A percentile compares a stretch with the other conserved stretches of the same genome.
Conservation (phyloP, 2,113 vertebrate species). For the Oplegnathus fasciatus region DNA sequence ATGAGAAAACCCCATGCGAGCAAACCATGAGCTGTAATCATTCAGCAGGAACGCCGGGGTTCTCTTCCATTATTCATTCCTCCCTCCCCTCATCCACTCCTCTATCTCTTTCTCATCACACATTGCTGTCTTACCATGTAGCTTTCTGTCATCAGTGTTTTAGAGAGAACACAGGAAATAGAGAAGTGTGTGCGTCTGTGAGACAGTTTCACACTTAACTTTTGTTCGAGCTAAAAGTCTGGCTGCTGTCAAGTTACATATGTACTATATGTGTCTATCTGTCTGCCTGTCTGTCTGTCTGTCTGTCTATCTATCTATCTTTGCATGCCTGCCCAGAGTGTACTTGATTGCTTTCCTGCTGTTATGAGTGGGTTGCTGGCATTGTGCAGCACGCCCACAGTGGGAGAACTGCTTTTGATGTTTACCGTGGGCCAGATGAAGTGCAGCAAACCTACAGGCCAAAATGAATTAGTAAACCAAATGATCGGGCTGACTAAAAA, state of each 20-base stretch:
- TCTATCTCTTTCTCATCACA: conserved; percentile 45
- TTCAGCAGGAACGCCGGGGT: conserved; percentile 45
- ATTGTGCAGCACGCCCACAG: conserved; percentile 6
- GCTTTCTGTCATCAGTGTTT: conserved; percentile 33
- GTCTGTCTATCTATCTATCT: not conserved
- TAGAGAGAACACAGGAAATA: conserved; percentile 30
- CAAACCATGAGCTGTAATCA: conserved; percentile 65
- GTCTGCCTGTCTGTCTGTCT: not conserved
- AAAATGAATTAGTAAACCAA: conserved; percentile 34
- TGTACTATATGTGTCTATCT: not conserved
- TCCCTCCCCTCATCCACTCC: conserved; percentile 35
- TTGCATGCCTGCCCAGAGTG: not conserved
- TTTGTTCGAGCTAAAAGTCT: conserved; percentile 1
- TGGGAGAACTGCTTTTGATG: conserved; percentile 25
- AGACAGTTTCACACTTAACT: conserved; percentile 33
- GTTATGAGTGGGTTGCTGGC: conserved; percentile 34
- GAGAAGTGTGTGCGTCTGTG: conserved; percentile 17
- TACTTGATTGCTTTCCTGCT: conserved; percentile 15
- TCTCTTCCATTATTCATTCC: conserved; percentile 74
- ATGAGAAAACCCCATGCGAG: conserved; percentile 53
- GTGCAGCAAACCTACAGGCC: conserved; percentile 24
- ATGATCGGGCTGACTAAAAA: conserved; percentile 33
- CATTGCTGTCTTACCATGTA: conserved; percentile 38
- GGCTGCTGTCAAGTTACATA: not conserved
- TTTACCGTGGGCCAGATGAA: conserved; percentile 23